Evolutionary conservation across 2,888 invertebrate genomes (phyloP).

Genomic region (Priocnemis perturbator): DNA sequence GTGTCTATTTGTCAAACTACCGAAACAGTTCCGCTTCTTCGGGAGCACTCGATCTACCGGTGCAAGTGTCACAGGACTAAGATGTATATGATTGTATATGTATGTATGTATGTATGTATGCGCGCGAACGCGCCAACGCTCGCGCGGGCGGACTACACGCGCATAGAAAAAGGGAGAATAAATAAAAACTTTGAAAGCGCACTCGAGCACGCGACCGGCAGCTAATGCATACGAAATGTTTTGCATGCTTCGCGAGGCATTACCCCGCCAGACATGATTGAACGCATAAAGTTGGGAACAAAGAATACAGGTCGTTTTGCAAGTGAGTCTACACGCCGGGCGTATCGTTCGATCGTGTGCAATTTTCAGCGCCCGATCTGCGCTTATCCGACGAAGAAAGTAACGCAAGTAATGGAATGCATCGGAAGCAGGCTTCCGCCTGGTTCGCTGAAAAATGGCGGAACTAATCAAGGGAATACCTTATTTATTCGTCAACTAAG

Average conservation of each 20-base stretch:
- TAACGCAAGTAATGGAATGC: too few species aligned
- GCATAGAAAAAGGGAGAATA: constrained; percentile 15
- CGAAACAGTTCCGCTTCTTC: too few species aligned
- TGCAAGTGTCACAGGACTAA: too few species aligned
- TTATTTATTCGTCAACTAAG: constrained; percentile 22
- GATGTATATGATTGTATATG: too few species aligned
- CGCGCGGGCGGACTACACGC: too few species aligned
- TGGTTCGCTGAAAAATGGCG: too few species aligned
- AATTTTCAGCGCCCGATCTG: constrained; percentile 15
- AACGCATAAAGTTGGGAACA: constrained; percentile 3
- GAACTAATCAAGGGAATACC: not conserved
- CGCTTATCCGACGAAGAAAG: constrained; percentile 34
- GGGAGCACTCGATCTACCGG: too few species aligned
- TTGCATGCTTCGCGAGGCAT: constrained; percentile 21
- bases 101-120: too few species aligned
- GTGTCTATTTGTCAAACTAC: too few species aligned
- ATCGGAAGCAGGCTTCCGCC: too few species aligned
- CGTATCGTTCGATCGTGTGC: too few species aligned
- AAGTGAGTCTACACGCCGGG: not conserved
- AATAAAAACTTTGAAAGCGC: constrained; percentile 26
- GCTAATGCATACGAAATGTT: constrained; percentile 25
- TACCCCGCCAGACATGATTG: constrained; percentile 7
- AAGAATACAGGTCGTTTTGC: constrained; percentile 12
- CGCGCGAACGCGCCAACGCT: too few species aligned
- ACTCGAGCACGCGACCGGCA: constrained; percentile 35